A percentile compares a stretch with the other conserved stretches of the same genome.
phyloP scores from a whole-genome alignment of 1,140 invertebrate species.

The Calliphora vicina region DNA sequence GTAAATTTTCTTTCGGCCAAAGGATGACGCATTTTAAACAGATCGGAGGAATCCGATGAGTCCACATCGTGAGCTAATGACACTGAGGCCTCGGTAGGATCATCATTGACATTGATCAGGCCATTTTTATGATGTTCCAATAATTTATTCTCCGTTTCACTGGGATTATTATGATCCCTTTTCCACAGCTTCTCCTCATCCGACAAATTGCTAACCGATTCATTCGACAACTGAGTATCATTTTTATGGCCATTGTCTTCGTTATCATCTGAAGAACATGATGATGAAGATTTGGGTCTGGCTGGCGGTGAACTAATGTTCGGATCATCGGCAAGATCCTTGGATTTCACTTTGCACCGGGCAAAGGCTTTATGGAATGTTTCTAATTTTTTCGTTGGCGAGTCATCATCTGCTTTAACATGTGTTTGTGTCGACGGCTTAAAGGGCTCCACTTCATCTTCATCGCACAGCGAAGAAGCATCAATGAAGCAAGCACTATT shows the following conservation, averaged over 20 bases:
- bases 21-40: conserved; percentile 46
- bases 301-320: background rate
- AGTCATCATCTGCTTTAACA: conserved; percentile 24
- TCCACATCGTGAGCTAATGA: conserved; percentile 44
- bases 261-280: conserved; percentile 43
- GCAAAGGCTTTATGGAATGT: conserved; percentile 61
- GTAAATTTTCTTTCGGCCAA: background rate
- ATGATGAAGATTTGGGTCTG: conserved; percentile 39
- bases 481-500: conserved; percentile 73
- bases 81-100: conserved; percentile 43
- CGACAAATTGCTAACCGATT: conserved; percentile 57
- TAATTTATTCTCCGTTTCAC: background rate
- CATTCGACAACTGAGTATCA: conserved; percentile 34
- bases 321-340: conserved; percentile 4
- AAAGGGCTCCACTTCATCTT: conserved; percentile 64
- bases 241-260: conserved; percentile 41
- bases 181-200: conserved; percentile 64
- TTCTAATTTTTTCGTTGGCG: conserved; percentile 51
- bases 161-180: conserved; percentile 43
- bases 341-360: conserved; percentile 50
- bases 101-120: conserved; percentile 25
- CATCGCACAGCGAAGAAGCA: conserved; percentile 75
- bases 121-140: background rate
- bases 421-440: conserved; percentile 41
- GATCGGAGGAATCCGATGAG: conserved; percentile 59